Conservation (phyloP, 2,888 invertebrate species). For the Tenthredo notha region DNA sequence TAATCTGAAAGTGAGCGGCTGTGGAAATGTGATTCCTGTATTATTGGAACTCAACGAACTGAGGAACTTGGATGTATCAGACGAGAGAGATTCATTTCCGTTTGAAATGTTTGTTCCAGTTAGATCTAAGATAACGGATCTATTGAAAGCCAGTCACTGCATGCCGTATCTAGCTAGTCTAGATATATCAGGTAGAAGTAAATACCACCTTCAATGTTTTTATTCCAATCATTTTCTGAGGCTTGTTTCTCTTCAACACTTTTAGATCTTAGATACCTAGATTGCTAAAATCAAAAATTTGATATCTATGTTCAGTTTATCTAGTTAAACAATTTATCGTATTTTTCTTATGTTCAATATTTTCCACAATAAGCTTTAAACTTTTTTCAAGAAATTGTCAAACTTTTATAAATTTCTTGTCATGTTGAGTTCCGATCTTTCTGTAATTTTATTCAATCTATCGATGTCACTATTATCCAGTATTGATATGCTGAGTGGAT, state of each 20-base stretch:
- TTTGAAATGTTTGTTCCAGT: conserved; percentile 78
- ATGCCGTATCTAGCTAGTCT: conserved; percentile 82
- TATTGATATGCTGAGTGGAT: not conserved
- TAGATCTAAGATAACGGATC: conserved; percentile 76
- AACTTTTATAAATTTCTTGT: not conserved
- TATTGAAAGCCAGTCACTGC: conserved; percentile 78
- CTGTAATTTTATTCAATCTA: not conserved
- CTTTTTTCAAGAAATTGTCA: not conserved
- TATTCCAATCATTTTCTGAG: conserved; percentile 23
- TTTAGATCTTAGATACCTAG: conserved; percentile 17
- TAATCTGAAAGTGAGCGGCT: conserved; percentile 80
- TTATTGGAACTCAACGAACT: conserved; percentile 80
- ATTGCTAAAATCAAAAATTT: not conserved
- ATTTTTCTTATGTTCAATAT: not conserved
- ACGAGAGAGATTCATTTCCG: conserved; percentile 79
- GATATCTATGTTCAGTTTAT: not conserved
- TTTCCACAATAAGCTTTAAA: not conserved
- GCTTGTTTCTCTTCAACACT: conserved; percentile 47
- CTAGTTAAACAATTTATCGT: not conserved
- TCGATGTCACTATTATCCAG: conserved; percentile 3
- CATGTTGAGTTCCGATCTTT: conserved; percentile 16
- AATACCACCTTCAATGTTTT: conserved; percentile 45
- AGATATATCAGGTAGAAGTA: conserved; percentile 82
- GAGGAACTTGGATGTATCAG: conserved; percentile 81
- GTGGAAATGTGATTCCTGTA: conserved; percentile 77